These are phyloP conservation scores for Anarhynchus alexandrinus DNA, from an alignment of 2,113 vertebrate genomes.

Conservation along the genomic window DNA sequence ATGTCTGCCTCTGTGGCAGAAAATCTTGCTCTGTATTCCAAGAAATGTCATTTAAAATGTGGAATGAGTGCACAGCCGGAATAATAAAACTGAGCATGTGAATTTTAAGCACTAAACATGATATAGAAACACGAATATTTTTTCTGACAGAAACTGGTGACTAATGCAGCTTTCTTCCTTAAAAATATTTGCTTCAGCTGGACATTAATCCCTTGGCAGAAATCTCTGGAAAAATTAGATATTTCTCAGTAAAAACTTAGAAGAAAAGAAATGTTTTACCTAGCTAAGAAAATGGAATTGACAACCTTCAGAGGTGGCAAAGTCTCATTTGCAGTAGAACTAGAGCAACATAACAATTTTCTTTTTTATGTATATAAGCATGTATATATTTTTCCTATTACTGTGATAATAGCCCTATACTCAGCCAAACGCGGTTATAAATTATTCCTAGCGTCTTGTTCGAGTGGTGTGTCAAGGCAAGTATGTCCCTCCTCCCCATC, in stretches of 20 bases:
- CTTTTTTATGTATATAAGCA: conserved; percentile 7
- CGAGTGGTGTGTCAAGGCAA: background rate
- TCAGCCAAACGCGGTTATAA: conserved; percentile 39
- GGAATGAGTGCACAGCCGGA: conserved; percentile 1
- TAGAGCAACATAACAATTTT: background rate
- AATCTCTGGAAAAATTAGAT: conserved; percentile 26
- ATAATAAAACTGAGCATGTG: background rate
- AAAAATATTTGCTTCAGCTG: background rate
- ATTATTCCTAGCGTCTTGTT: conserved; percentile 31
- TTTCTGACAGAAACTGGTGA: background rate
- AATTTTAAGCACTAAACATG: conserved; percentile 27
- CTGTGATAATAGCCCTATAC: conserved; percentile 27
- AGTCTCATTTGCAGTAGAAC: background rate
- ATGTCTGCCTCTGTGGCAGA: background rate
- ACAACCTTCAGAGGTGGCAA: background rate
- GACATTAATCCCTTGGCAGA: conserved; percentile 13
- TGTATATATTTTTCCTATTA: background rate
- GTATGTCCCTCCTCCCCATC: background rate
- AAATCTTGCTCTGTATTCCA: conserved; percentile 23
- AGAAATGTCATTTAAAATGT: conserved; percentile 43
- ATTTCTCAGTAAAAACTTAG: conserved; percentile 1
- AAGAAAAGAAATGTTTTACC: background rate
- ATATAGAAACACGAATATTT: background rate
- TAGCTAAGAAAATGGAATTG: background rate
- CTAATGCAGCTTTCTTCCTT: background rate